phyloP scores from a whole-genome alignment of 1,140 invertebrate species.

The Lepeophtheirus salmonis region DNA sequence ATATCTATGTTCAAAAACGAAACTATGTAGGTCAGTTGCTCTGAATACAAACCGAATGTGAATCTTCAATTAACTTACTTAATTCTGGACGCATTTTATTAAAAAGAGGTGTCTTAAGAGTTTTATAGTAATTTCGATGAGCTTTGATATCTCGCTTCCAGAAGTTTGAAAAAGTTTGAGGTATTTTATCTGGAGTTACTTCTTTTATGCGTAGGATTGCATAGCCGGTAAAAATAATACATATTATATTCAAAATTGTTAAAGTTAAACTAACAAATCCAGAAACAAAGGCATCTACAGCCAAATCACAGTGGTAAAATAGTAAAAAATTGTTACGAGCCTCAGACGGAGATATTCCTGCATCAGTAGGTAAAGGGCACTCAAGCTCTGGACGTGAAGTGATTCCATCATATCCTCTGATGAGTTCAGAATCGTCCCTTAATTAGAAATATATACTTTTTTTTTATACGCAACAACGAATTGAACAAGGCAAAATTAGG shows the following conservation, averaged over 20 bases:
- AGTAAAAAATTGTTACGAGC: conserved; percentile 26
- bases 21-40: too few relatives aligned
- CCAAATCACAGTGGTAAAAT: conserved; percentile 48
- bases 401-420: not conserved
- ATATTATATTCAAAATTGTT: conserved; percentile 59
- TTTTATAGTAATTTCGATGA: conserved; percentile 38
- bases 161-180: conserved; percentile 48
- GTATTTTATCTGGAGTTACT: conserved; percentile 57
- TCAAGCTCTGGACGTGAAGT: not conserved
- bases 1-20: too few relatives aligned
- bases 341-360: too few relatives aligned
- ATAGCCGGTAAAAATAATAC: conserved; percentile 46
- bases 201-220: conserved; percentile 48
- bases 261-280: conserved; percentile 57
- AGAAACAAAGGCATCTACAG: conserved; percentile 51
- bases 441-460: too few relatives aligned
- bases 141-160: conserved; percentile 58
- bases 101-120: too few relatives aligned
- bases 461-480: not conserved
- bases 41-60: too few relatives aligned
- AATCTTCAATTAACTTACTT: too few relatives aligned
- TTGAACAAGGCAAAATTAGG: not conserved
- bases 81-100: too few relatives aligned
- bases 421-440: not conserved
- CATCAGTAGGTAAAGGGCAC: too few relatives aligned